Base-by-base conservation (phyloP, 2,113 vertebrate species). In the Amphiprion percula region DNA sequence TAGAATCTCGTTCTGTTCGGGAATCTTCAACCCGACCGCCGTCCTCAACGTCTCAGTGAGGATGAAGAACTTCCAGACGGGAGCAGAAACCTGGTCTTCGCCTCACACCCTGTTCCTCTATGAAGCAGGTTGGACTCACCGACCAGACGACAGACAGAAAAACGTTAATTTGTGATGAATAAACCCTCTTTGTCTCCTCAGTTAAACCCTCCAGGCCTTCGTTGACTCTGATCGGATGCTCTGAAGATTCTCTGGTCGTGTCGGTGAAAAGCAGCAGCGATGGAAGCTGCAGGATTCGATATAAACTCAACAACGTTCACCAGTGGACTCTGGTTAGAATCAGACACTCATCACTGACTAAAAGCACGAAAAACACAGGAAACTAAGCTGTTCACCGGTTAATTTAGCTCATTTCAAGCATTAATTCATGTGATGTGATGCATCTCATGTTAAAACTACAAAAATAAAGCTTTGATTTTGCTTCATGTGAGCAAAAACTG, bases 221-320 rank as follows among this genome's bases (percentile, higher is more conserved):
- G 0, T 1, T 85, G 5, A 14, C 53, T 6, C 15, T 63, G 0
- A 56, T 62, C 0, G 0, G 23, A 60, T 79, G 56, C 55, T n/a
- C 77, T 11, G 60, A 59, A 4, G 64, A 81, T 70, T 88, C 86
- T 0, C 4, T 85, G 0, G 5, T 16, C 2, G 63, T 87, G 37
- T 81, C 64, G 0, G 88, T 86, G 88, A 60, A 2, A 2, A 75
- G 75, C 72, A 46, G 5, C 21, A 0, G 5, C 0, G 1, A 59
- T 0, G 46, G 71, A 62, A 37, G 3, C 55, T 90, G 84, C 41
- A 73, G 23, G 16, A 81, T 90, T 44, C 74, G 63, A n/a, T 78
- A 76, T 52, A 23, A 70, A 68, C 26, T 5, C 41, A 1, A 49
- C 24, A 7, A 1, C 24, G 4, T 74, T 8, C 9, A 0, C 11